Evolutionary conservation across 1,140 invertebrate species (phyloP).

Genomic region (Metaphire vulgaris): DNA sequence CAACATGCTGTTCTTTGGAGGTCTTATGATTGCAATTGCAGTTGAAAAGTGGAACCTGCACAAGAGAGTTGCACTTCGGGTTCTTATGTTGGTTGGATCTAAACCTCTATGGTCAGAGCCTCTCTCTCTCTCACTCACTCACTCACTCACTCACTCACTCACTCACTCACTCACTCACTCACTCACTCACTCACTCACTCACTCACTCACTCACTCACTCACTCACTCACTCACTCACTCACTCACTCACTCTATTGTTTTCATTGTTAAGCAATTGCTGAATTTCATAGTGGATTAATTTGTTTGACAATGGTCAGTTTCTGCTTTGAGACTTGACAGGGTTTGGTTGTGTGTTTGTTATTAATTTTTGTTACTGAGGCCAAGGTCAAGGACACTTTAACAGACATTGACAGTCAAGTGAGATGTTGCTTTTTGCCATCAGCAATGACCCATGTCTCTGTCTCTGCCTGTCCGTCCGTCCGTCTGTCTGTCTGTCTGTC

Average conservation of each 20-base stretch:
- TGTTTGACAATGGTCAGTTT: too few species aligned
- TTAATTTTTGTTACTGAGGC: too few species aligned
- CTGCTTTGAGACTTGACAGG: too few species aligned
- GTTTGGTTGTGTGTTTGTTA: too few species aligned
- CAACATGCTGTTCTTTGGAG: constrained; percentile 70
- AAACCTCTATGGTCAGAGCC: constrained; percentile 43
- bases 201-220: constrained; percentile 14
- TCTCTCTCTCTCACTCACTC: constrained; percentile 37
- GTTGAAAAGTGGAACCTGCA: constrained; percentile 80
- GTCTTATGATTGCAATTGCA: constrained; percentile 72
- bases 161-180: constrained; percentile 47
- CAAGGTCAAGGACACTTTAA: too few species aligned
- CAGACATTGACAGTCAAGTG: too few species aligned
- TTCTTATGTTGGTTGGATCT: constrained; percentile 67
- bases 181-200: constrained; percentile 8
- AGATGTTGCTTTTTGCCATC: too few species aligned
- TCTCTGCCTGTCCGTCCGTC: not conserved
- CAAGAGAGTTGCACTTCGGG: constrained; percentile 70
- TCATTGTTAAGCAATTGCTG: too few species aligned
- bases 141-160: constrained; percentile 50
- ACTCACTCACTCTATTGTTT: not conserved
- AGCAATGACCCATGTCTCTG: too few species aligned
- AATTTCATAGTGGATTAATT: too few species aligned
- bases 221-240: constrained; percentile 9
- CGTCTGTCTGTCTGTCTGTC: not conserved